These are phyloP conservation scores for Notothenia coriiceps DNA, from an alignment of 2,113 vertebrate genomes.

Conservation along the genomic window DNA sequence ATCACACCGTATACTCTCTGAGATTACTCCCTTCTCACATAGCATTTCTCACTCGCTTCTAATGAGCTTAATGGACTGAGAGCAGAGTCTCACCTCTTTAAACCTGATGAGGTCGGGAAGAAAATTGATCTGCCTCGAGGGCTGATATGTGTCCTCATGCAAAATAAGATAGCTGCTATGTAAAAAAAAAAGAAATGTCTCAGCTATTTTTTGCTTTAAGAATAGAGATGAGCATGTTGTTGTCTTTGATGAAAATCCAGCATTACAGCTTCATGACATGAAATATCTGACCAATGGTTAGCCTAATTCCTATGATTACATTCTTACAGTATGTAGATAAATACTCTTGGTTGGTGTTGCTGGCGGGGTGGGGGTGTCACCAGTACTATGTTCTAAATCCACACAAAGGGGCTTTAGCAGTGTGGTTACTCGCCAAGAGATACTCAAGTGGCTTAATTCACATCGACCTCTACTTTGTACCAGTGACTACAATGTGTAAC, in stretches of 20 bases:
- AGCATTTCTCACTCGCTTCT: conserved; percentile 69
- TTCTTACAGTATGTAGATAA: background rate
- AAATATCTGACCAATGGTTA: background rate
- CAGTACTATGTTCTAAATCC: no score
- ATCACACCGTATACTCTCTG: conserved; percentile 44
- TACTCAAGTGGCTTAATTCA: no score
- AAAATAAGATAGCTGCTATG: conserved; percentile 53
- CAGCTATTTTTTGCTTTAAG: conserved; percentile 7
- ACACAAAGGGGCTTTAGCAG: no score
- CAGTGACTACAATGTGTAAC: no score
- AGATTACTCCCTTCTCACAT: conserved; percentile 71
- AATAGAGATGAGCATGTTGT: background rate
- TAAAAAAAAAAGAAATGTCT: background rate
- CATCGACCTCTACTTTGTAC: no score
- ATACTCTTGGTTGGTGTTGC: background rate
- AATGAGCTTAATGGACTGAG: conserved; percentile 80
- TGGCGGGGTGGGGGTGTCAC: no score
- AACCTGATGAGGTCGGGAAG: conserved; percentile 73
- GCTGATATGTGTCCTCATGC: conserved; percentile 60
- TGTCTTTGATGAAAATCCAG: background rate
- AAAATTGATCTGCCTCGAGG: conserved; percentile 75
- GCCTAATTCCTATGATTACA: conserved; percentile 2
- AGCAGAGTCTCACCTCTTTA: conserved; percentile 76
- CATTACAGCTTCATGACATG: background rate
- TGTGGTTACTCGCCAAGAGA: no score